A percentile compares a stretch with the other conserved stretches of the same genome.
Evolutionary conservation across 2,113 vertebrate genomes (phyloP).

Genomic region (Onychostoma macrolepis): DNA sequence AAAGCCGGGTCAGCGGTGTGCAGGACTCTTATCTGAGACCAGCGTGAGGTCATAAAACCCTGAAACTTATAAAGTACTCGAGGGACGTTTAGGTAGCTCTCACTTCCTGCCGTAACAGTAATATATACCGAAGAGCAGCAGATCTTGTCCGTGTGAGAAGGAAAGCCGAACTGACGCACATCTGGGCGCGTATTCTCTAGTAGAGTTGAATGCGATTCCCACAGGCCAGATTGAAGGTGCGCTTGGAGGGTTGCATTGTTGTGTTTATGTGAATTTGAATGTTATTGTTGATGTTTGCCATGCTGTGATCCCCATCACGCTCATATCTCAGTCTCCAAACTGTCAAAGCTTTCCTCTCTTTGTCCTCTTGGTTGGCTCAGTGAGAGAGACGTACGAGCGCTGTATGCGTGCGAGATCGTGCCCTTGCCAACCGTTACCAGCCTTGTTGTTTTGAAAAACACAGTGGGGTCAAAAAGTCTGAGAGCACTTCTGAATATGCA

Average conservation of each 20-base stretch:
- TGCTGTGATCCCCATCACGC: conserved; percentile 18
- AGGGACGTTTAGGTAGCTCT: conserved; percentile 12
- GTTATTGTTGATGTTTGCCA: conserved; percentile 42
- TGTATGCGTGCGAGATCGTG: conserved; percentile 1
- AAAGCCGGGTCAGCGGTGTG: conserved; percentile 58
- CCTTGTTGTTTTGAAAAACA: conserved; percentile 20
- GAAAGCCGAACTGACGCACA: neutral
- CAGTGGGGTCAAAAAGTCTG: conserved; percentile 3
- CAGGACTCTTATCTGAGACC: conserved; percentile 49
- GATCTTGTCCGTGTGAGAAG: neutral
- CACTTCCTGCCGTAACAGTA: conserved; percentile 23
- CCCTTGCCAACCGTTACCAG: conserved; percentile 23
- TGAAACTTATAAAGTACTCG: conserved; percentile 68
- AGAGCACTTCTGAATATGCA: neutral
- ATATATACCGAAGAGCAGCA: conserved; percentile 16
- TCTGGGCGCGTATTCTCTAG: neutral
- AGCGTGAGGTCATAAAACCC: conserved; percentile 51
- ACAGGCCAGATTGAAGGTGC: conserved; percentile 1
- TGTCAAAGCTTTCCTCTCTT: conserved; percentile 53
- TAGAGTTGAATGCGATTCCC: neutral
- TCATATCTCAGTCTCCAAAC: conserved; percentile 40
- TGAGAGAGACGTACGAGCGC: neutral
- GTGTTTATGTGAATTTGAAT: conserved; percentile 33
- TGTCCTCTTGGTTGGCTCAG: conserved; percentile 37
- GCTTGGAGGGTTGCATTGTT: conserved; percentile 10